Evolutionary conservation across 2,888 invertebrate species (phyloP).

Genomic region (Parapristionchus giblindavisi): DNA sequence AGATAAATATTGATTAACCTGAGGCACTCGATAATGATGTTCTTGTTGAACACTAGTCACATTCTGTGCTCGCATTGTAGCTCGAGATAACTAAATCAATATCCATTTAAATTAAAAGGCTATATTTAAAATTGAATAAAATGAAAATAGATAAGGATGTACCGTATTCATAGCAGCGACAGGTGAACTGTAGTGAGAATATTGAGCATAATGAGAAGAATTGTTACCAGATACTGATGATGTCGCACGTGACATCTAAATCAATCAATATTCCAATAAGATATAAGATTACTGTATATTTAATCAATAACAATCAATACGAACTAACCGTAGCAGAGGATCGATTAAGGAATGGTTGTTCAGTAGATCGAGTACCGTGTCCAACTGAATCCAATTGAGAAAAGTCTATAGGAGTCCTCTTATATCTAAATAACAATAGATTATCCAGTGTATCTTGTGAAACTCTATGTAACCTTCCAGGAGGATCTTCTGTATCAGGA

Average conservation of each 20-base stretch:
- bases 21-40: constrained; percentile 37
- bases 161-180: constrained; percentile 34
- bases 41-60: constrained; percentile 32
- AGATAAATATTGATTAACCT: constrained; percentile 12
- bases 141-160: background rate
- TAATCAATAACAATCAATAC: too few relatives aligned
- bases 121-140: background rate
- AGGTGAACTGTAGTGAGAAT: constrained; percentile 35
- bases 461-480: background rate
- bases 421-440: constrained; percentile 96
- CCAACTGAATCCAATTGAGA: constrained; percentile 89
- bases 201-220: constrained; percentile 29
- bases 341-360: constrained; percentile 32
- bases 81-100: constrained; percentile 29
- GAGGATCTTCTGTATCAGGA: constrained; percentile 74
- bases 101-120: background rate
- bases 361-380: constrained; percentile 54
- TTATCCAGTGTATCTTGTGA: too few relatives aligned
- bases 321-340: background rate
- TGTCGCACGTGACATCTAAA: constrained; percentile 49
- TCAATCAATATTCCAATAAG: background rate
- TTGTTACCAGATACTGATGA: constrained; percentile 48
- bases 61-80: constrained; percentile 28
- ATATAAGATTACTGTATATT: background rate
- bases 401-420: constrained; percentile 92